These are phyloP conservation scores for Stercorarius parasiticus DNA, from an alignment of 2,113 vertebrate genomes.

Conservation along the genomic window DNA sequence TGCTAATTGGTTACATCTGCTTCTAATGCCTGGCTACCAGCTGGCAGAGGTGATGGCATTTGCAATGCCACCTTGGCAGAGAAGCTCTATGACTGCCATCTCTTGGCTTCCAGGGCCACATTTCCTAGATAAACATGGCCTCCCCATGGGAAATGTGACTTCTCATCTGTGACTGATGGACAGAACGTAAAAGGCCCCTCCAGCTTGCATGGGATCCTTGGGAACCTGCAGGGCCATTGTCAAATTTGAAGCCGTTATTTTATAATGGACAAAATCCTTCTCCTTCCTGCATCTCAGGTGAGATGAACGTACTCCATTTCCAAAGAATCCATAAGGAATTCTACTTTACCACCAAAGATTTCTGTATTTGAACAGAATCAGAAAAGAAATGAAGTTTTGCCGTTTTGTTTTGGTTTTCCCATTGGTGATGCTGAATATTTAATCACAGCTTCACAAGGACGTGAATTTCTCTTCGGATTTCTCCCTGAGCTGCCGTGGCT, in stretches of 20 bases:
- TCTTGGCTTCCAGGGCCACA: not conserved
- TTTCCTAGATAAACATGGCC: not conserved
- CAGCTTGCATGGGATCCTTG: not conserved
- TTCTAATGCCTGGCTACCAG: not conserved
- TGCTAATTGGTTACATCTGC: conserved; percentile 41
- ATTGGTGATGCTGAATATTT: not conserved
- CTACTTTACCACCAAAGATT: not conserved
- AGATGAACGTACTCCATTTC: not conserved
- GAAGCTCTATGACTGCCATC: not conserved
- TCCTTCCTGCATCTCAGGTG: not conserved
- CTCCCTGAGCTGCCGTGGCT: not conserved
- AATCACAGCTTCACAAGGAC: not conserved
- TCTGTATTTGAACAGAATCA: not conserved
- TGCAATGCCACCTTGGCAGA: not conserved
- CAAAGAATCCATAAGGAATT: not conserved
- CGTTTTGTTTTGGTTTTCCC: not conserved
- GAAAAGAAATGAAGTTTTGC: not conserved
- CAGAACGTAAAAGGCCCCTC: not conserved
- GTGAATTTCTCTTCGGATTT: not conserved
- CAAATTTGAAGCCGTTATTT: not conserved
- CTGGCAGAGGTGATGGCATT: not conserved
- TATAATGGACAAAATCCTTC: not conserved
- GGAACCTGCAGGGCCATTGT: not conserved
- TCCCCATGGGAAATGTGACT: not conserved
- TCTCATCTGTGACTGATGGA: not conserved